Conservation (phyloP, 2,888 invertebrate genomes). For the Strigamia crassipes region DNA sequence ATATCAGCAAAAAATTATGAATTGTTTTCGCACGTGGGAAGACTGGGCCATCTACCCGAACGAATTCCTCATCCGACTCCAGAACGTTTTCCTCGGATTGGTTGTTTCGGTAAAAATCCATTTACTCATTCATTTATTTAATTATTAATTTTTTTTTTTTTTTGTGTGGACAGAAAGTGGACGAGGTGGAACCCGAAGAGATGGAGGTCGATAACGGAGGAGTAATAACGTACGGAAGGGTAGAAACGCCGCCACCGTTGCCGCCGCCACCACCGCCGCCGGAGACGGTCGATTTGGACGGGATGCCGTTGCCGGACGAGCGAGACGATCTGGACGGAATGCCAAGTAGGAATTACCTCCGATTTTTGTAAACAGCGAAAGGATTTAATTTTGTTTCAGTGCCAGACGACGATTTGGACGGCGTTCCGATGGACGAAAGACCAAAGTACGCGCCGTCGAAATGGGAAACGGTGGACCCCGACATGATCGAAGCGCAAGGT, state of each 20-base stretch:
- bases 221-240: slow-evolving; percentile 53
- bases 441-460: slow-evolving; percentile 78
- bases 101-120: slow-evolving; percentile 52
- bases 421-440: slow-evolving; percentile 52
- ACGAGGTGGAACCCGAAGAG: slow-evolving; percentile 55
- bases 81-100: slow-evolving; percentile 88
- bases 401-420: slow-evolving; percentile 53
- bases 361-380: slow-evolving; percentile 26
- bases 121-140: neutral
- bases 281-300: slow-evolving; percentile 56
- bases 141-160: too few relatives aligned
- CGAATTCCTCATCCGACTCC: slow-evolving; percentile 83
- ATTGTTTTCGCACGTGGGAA: slow-evolving; percentile 94
- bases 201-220: slow-evolving; percentile 53
- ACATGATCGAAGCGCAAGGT: slow-evolving; percentile 69
- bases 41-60: slow-evolving; percentile 96
- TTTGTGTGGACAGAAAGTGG: slow-evolving; percentile 62
- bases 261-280: slow-evolving; percentile 75
- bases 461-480: slow-evolving; percentile 95
- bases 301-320: slow-evolving; percentile 55
- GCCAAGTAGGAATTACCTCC: slow-evolving; percentile 62
- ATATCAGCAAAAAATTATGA: slow-evolving; percentile 72
- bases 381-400: slow-evolving; percentile 14
- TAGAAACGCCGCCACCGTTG: slow-evolving; percentile 77
- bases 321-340: slow-evolving; percentile 72